Evolutionary conservation across 2,888 invertebrate genomes (phyloP).

Genomic region (Ceraclea dissimilis): DNA sequence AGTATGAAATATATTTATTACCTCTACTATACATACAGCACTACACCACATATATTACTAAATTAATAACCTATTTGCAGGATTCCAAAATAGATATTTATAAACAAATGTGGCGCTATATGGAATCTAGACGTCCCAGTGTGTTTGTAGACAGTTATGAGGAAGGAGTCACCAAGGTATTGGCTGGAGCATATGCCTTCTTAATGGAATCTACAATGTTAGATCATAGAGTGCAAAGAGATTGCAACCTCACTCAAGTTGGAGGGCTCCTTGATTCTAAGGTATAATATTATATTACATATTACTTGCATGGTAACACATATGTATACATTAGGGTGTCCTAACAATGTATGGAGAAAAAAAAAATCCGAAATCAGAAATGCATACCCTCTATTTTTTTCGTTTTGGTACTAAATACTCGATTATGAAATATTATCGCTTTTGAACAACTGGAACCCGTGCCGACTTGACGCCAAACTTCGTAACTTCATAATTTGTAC

Average conservation of each 20-base stretch:
- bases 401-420: too few relatives aligned
- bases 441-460: too few relatives aligned
- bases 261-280: slow-evolving; percentile 62
- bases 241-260: slow-evolving; percentile 96
- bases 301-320: not conserved
- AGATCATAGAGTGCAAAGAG: slow-evolving; percentile 90
- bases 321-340: too few relatives aligned
- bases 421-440: too few relatives aligned
- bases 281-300: slow-evolving; percentile 29
- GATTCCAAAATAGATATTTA: slow-evolving; percentile 86
- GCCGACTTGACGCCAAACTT: too few relatives aligned
- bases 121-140: slow-evolving; percentile 67
- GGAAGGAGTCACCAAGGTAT: slow-evolving; percentile 81
- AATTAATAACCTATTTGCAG: slow-evolving; percentile 35
- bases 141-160: slow-evolving; percentile 87
- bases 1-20: slow-evolving; percentile 44
- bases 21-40: not conserved
- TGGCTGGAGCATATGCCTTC: slow-evolving; percentile 90
- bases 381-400: too few relatives aligned
- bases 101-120: slow-evolving; percentile 92
- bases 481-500: too few relatives aligned
- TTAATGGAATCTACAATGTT: slow-evolving; percentile 98
- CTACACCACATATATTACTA: not conserved
- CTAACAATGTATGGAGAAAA: too few relatives aligned
- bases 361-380: too few relatives aligned